Evolutionary conservation across 2,113 vertebrate species (phyloP), one percentile per base, ranked within the genome.

Genomic region (Corapipo altera): DNA sequence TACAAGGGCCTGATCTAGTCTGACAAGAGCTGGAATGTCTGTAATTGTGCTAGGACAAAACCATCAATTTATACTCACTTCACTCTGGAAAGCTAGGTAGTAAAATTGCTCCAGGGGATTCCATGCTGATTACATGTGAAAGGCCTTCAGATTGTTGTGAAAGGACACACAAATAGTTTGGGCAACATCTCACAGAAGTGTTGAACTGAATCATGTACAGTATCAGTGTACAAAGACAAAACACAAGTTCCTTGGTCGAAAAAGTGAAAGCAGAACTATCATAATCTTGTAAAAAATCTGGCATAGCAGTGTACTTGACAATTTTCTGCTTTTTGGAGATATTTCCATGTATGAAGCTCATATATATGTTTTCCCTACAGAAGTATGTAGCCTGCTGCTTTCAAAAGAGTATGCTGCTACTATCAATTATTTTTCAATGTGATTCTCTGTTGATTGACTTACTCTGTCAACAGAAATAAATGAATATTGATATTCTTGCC

Each of bases 361-460:
- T 65, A 55, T 58, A 75, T 55, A 33, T 55, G 7, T 62, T 82
- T 95, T 78, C 15, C 30, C 6, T 49, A 17, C 10, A 20, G 20
- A 71, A 44, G 11, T 43, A 52, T 44, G 20, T 73, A 51, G 11
- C 22, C 46, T 27, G 22, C 5, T 84, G 30, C 37, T 87, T 94
- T 72, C 37, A 74, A 77, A 81, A 67, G 9, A 80, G 5, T 24
- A 10, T 58, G 33, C 9, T 66, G 15, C 30, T 52, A 67, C 24
- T 92, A 57, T 88, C 54, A 70, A 74, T 96, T 75, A 59, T 89
- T 86, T 97, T 95, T 83, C 65, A 83, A 59, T 87, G 66, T 93
- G 80, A 96, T 81, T 85, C 43, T 93, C 28, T 86, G 44, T 70
- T 89, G 33, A 69, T 49, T 84, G 35, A 71, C 44, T 78, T 48